phyloP scores from a whole-genome alignment of 1,140 invertebrate genomes.

The Hermatobates lingyangjiaoensis region DNA sequence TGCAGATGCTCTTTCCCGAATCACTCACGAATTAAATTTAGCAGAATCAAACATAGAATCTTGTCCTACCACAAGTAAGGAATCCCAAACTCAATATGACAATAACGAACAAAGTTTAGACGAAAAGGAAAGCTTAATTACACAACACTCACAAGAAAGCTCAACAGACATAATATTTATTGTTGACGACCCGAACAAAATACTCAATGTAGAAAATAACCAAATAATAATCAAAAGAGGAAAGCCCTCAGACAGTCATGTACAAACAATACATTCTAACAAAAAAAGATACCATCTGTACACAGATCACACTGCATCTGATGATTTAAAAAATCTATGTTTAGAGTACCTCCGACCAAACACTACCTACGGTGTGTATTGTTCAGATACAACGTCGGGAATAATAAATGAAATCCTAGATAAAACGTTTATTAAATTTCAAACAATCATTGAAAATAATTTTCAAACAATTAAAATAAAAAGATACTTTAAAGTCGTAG shows the following conservation, averaged over 20 bases:
- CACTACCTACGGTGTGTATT: constrained; percentile 3
- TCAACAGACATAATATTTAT: constrained; percentile 1
- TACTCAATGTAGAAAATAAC: neutral
- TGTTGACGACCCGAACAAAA: constrained; percentile 1
- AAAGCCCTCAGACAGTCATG: neutral
- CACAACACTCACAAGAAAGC: neutral
- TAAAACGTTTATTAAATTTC: neutral
- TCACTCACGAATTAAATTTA: neutral
- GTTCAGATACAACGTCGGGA: neutral
- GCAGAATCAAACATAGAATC: neutral
- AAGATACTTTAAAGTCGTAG: neutral
- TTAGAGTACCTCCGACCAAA: constrained; percentile 1
- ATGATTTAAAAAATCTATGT: neutral
- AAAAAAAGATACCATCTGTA: neutral
- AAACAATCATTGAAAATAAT: neutral
- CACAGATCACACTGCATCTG: neutral
- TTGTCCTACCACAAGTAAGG: neutral
- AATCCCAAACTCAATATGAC: neutral
- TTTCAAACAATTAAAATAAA: neutral
- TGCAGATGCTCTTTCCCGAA: constrained; percentile 15
- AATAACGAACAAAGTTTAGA: neutral
- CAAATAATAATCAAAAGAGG: constrained; percentile 3
- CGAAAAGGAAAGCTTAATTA: neutral
- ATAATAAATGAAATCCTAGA: constrained; percentile 2
- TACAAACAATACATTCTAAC: neutral